A percentile compares a stretch with the other conserved stretches of the same genome.
Conservation (phyloP, 1,140 invertebrate species). For the Trichogramma pretiosum region DNA sequence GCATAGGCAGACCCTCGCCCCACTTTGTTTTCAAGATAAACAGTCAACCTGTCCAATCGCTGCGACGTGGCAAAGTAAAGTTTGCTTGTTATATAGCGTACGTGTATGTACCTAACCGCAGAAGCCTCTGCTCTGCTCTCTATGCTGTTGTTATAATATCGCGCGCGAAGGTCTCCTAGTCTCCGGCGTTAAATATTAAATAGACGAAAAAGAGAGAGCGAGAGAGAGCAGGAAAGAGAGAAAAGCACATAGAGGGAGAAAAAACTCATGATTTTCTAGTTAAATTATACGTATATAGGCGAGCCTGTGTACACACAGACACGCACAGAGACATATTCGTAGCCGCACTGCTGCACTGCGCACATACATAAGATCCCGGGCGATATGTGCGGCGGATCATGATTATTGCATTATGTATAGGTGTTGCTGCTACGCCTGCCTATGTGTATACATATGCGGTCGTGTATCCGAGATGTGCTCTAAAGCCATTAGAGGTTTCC, state of each 20-base stretch:
- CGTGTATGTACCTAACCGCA: neutral
- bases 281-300: no score
- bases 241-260: no score
- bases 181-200: no score
- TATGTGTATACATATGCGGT: slow-evolving; percentile 7
- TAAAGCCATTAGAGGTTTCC: slow-evolving; percentile 40
- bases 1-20: neutral
- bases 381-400: neutral
- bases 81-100: slow-evolving; percentile 21
- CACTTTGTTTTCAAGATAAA: slow-evolving; percentile 41
- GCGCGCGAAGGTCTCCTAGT: no score
- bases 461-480: slow-evolving; percentile 7
- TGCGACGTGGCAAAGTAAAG: slow-evolving; percentile 26
- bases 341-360: no score
- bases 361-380: no score
- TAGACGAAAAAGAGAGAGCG: no score
- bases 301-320: no score
- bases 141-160: slow-evolving; percentile 1
- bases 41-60: slow-evolving; percentile 36
- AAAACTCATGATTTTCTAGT: no score
- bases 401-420: neutral
- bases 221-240: no score
- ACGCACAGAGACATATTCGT: no score
- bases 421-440: no score
- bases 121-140: neutral